Evolutionary conservation across 1,140 invertebrate genomes (phyloP).

Genomic region (Drosophila pruinosa): DNA sequence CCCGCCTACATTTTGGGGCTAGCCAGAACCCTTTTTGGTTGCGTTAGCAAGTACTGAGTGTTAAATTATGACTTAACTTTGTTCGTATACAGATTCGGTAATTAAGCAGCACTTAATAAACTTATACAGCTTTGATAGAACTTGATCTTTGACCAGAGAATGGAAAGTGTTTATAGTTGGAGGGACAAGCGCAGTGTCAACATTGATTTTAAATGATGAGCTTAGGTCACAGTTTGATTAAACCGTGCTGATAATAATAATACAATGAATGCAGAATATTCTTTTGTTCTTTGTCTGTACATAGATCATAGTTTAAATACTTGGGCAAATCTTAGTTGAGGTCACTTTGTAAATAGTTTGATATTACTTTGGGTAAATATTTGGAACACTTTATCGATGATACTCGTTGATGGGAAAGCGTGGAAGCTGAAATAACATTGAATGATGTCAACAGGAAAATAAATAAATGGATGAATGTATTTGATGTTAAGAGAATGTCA

Average conservation of each 20-base stretch:
- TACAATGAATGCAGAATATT: too few relatives aligned
- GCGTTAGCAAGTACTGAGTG: not conserved
- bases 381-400: not conserved
- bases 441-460: conserved; percentile 21
- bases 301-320: not conserved
- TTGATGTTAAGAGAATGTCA: conserved; percentile 1
- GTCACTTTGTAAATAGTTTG: not conserved
- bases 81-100: conserved; percentile 2
- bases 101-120: conserved; percentile 9
- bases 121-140: not conserved
- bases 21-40: conserved; percentile 1
- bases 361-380: not conserved
- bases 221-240: too few relatives aligned
- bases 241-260: too few relatives aligned
- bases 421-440: conserved; percentile 1
- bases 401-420: not conserved
- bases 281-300: too few relatives aligned
- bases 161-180: not conserved
- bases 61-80: conserved; percentile 14
- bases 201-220: too few relatives aligned
- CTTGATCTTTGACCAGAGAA: not conserved
- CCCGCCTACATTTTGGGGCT: not conserved
- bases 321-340: not conserved
- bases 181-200: too few relatives aligned
- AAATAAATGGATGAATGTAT: conserved; percentile 15